Evolutionary conservation across 2,888 invertebrate species (phyloP).

Genomic region (Pelosia muscerda): DNA sequence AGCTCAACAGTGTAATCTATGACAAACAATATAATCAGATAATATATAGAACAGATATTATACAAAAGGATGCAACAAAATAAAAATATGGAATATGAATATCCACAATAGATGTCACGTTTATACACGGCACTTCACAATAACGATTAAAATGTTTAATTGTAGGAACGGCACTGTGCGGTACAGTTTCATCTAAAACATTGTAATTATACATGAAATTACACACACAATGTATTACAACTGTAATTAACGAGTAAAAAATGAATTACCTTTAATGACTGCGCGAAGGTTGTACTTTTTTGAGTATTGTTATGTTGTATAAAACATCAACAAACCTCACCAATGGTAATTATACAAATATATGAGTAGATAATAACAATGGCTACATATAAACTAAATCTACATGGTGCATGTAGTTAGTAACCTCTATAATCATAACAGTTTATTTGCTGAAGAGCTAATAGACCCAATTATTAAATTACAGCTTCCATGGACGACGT

Average conservation of each 20-base stretch:
- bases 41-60: neutral
- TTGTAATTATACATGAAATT: slow-evolving; percentile 61
- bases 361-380: neutral
- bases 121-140: slow-evolving; percentile 43
- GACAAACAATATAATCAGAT: neutral
- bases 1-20: neutral
- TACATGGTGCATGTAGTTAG: too few relatives aligned
- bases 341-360: slow-evolving; percentile 4
- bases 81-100: slow-evolving; percentile 11
- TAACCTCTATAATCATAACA: too few relatives aligned
- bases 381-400: neutral
- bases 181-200: slow-evolving; percentile 82
- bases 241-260: slow-evolving; percentile 67
- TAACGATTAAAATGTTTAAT: slow-evolving; percentile 86
- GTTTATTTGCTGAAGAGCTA: too few relatives aligned
- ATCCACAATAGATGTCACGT: slow-evolving; percentile 24
- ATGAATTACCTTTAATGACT: slow-evolving; percentile 49
- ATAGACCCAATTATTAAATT: too few relatives aligned
- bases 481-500: too few relatives aligned
- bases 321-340: too few relatives aligned
- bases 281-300: slow-evolving; percentile 42
- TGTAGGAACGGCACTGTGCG: slow-evolving; percentile 84
- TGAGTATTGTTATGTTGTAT: slow-evolving; percentile 19
- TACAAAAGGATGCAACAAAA: neutral
- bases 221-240: slow-evolving; percentile 62